Conservation (phyloP, 1,140 invertebrate species). For the Lasioglossum albipes region DNA sequence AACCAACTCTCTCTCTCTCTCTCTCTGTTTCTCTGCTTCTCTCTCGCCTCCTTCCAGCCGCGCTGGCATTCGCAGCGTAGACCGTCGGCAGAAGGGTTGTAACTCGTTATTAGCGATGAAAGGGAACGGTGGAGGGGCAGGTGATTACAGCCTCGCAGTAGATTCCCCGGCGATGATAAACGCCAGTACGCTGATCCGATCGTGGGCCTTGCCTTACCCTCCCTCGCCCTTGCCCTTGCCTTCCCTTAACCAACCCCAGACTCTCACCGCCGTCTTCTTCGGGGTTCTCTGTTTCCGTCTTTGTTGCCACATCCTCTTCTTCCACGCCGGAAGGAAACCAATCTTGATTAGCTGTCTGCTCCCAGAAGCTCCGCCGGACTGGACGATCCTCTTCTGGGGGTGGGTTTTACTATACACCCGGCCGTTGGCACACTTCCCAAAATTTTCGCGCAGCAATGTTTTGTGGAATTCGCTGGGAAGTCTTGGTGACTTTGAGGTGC, state of each 20-base stretch:
- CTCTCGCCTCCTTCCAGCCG: conserved; percentile 17
- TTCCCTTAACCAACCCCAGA: not conserved
- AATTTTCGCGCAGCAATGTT: too few species aligned
- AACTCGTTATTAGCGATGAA: conserved; percentile 76
- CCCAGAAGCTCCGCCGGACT: conserved; percentile 11
- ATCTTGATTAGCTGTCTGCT: conserved; percentile 58
- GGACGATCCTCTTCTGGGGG: not conserved
- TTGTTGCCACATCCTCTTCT: not conserved
- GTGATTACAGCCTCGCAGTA: conserved; percentile 75
- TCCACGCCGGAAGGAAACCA: conserved; percentile 26
- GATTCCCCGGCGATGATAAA: conserved; percentile 75
- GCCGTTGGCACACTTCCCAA: too few species aligned
- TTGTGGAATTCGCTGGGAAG: too few species aligned
- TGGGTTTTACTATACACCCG: not conserved
- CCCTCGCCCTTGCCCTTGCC: not conserved
- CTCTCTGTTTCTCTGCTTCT: too few species aligned
- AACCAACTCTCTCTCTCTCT: conserved; percentile 5
- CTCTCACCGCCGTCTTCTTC: not conserved
- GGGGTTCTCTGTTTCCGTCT: not conserved
- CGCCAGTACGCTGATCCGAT: conserved; percentile 64
- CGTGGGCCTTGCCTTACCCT: conserved; percentile 40
- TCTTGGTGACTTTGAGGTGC: too few species aligned
- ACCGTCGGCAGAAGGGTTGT: conserved; percentile 69
- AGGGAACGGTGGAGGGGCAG: conserved; percentile 52
- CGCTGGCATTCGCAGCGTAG: conserved; percentile 36